A percentile compares a stretch with the other conserved stretches of the same genome.
These are phyloP conservation scores for Otolemur crassicaudatus DNA, from an alignment of 2,797 vertebrate species.

Conservation along the genomic window DNA sequence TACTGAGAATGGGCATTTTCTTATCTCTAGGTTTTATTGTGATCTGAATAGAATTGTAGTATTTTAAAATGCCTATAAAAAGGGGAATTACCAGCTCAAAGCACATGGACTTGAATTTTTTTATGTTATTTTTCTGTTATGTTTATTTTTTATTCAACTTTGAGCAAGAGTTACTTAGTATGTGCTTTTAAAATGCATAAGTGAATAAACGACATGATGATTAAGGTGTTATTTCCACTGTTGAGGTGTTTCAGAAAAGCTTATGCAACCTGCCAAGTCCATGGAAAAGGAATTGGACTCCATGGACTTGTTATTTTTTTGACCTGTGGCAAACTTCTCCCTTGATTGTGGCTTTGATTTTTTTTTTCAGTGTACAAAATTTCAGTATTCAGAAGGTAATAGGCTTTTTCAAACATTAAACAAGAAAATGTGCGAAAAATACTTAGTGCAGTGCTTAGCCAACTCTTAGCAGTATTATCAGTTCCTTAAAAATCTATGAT, in stretches of 20 bases:
- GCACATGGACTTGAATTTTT: not conserved
- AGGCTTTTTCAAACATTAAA: not conserved
- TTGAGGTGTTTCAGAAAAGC: not conserved
- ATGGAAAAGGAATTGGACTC: not conserved
- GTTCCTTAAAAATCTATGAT: not conserved
- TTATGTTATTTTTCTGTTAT: not conserved
- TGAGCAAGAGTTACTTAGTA: not conserved
- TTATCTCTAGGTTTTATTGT: not conserved
- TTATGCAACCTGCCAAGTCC: not conserved
- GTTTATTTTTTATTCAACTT: slow-evolving; percentile 18
- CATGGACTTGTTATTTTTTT: not conserved
- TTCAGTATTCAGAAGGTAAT: not conserved
- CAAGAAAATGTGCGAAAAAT: not conserved
- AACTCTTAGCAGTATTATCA: not conserved
- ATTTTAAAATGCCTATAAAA: slow-evolving; percentile 12
- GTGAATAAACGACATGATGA: not conserved
- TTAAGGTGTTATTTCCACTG: not conserved
- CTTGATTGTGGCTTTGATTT: not conserved
- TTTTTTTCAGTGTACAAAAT: not conserved
- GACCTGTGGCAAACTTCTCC: not conserved
- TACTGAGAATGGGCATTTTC: not conserved
- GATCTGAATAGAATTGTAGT: not conserved
- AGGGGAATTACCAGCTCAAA: not conserved
- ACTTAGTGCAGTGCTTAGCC: not conserved
- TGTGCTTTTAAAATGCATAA: not conserved